These are phyloP conservation scores for Rhadinocentrus ornatus DNA, from an alignment of 2,797 vertebrate species.

Conservation along the genomic window DNA sequence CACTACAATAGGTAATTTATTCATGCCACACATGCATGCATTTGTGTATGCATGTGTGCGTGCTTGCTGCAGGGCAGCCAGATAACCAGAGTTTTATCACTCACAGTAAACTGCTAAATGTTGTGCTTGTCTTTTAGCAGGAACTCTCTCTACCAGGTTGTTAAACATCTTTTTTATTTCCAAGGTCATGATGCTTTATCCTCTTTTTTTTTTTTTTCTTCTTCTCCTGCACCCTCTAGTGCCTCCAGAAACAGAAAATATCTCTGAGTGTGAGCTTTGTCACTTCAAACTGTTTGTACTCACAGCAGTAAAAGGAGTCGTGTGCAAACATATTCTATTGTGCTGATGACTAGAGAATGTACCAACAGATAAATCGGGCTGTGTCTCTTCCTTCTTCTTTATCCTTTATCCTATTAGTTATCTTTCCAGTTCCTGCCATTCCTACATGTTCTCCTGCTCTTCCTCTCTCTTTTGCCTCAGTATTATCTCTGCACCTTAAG, in stretches of 20 bases:
- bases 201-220: not conserved
- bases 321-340: conserved; percentile 54
- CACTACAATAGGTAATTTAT: conserved; percentile 54
- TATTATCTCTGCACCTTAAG: conserved; percentile 57
- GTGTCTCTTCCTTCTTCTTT: conserved; percentile 57
- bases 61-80: conserved; percentile 54
- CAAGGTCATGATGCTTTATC: conserved; percentile 58
- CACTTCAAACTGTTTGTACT: conserved; percentile 49
- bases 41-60: conserved; percentile 21
- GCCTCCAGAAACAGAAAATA: conserved; percentile 51
- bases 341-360: conserved; percentile 37
- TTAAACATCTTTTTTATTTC: conserved; percentile 60
- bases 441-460: conserved; percentile 47
- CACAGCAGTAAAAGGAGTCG: conserved; percentile 50
- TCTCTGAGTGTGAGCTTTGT: conserved; percentile 45
- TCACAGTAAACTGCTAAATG: conserved; percentile 50
- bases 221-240: not conserved
- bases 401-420: conserved; percentile 62
- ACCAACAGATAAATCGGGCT: conserved; percentile 47
- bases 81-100: conserved; percentile 63
- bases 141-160: conserved; percentile 38
- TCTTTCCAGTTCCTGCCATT: conserved; percentile 29
- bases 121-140: conserved; percentile 45
- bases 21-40: conserved; percentile 31
- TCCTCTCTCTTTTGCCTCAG: conserved; percentile 43